Evolutionary conservation across 2,113 vertebrate genomes (phyloP).

Genomic region (Lamprotornis superbus): DNA sequence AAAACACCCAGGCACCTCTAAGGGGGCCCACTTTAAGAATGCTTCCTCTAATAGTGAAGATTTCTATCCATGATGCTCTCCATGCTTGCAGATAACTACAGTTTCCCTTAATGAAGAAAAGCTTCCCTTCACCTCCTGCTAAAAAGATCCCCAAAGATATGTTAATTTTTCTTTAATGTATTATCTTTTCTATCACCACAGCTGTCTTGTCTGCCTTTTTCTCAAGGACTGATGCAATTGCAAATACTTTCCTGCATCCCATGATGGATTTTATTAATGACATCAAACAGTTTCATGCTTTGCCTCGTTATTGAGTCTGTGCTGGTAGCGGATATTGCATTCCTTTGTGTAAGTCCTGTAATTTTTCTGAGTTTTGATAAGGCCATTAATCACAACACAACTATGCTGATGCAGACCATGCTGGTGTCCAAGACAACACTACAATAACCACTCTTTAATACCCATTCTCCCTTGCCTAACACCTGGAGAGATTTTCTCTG

Average conservation of each 20-base stretch:
- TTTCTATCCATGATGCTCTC: not conserved
- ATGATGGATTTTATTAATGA: constrained; percentile 7
- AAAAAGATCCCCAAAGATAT: not conserved
- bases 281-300: constrained; percentile 20
- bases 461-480: not conserved
- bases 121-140: not conserved
- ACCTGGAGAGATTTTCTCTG: not conserved
- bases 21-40: not conserved
- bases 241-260: not conserved
- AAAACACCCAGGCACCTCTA: not conserved
- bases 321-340: not conserved
- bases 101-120: not conserved
- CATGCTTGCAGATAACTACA: not conserved
- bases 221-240: not conserved
- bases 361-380: constrained; percentile 13
- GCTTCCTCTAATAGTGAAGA: not conserved
- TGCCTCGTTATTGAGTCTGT: not conserved
- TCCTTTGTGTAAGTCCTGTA: constrained; percentile 10
- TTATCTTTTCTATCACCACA: constrained; percentile 1
- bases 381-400: constrained; percentile 26
- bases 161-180: constrained; percentile 20
- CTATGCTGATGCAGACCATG: not conserved
- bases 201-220: not conserved
- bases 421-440: not conserved
- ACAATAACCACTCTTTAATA: not conserved